Evolutionary conservation across 2,888 invertebrate genomes (phyloP), one percentile per base, ranked within the genome.

Genomic region (Bursaphelenchus okinawaensis): DNA sequence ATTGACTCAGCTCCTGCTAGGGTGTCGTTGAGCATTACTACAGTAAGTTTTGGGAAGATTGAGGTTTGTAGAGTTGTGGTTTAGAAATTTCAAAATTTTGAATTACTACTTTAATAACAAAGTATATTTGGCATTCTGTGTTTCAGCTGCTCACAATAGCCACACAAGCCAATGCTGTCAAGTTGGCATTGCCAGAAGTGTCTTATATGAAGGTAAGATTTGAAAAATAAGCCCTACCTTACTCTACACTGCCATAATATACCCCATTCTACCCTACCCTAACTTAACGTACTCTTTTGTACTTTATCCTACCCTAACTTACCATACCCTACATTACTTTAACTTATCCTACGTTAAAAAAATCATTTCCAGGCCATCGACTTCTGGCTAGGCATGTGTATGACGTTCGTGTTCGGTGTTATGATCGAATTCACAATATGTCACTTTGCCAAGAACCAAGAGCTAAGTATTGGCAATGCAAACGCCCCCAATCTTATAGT

Each of bases 341-440:
- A n/a, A n/a, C n/a, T n/a, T n/a, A n/a, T n/a, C n/a, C n/a, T n/a
- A n/a, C n/a, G n/a, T n/a, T n/a, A n/a, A n/a, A n/a, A n/a, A n/a
- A n/a, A n/a, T n/a, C n/a, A n/a, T n/a, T 64, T 79, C 31, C 77
- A 80, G 66, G 83, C 83, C 7, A 82, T 83, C 56, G 82, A 83
- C 66, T 80, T 84, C 7, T 83, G 83, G 84, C 82, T 84, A 79
- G 83, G 83, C 16, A 80, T 81, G 20, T 83, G 84, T 68, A 75
- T 80, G 73, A 76, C 75, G 1, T 81, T 81, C 66, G 80, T 81
- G 19, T 81, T 81, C 59, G 80, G 66, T 22, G 80, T 80, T 16
- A 80, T 81, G 81, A 78, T 81, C 55, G 81, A 81, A 62, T 81
- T 81, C 64, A 81, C 80, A 7, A 77, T 80, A 16, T 78, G 77